Evolutionary conservation across 2,888 invertebrate species (phyloP), one percentile per base, ranked within the genome.

Genomic region (Chrysolina americana): DNA sequence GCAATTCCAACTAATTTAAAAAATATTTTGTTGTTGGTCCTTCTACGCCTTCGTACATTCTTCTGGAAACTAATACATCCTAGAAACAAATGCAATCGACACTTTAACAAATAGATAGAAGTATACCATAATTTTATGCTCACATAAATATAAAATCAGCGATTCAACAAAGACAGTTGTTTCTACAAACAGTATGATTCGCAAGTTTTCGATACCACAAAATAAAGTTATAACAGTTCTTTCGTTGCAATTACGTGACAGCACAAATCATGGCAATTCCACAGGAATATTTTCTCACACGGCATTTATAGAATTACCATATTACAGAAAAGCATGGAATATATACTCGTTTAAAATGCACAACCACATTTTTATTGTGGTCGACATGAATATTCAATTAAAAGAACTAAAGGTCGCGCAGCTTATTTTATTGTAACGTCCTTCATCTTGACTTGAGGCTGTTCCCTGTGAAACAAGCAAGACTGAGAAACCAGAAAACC

Each of bases 361-460:
- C 41, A 68, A 68, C 68, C 68, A 15, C 56, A 68, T 68, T 68
- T 68, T 68, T 68, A 59, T 28, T 68, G 17, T 21, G 53, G 41
- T 41, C 68, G 44, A 68, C 68, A 68, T 68, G 68, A 68, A 68
- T 68, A 68, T 68, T 68, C 56, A 68, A 68, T 68, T 53, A 36
- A 53, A 68, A 53, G 56, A 68, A 53, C 19, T 68, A 72, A 72
- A 72, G 72, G 72, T 72, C 68, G 47, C 72, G 44, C 15, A 41
- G 68, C 72, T 62, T 66, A 71, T 71, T 71, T 71, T 64, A 72
- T 66, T 68, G 68, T 59, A 50, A 68, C 72, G 71, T 69, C 75
- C 75, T 75, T 75, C 75, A 75, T 75, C 75, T 75, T 75, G 75
- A 75, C 75, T 75, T 70, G 70, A 70, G 74, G 70, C 65, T 74